Conservation (phyloP, 35 echinoderm and acorn worm species). For the Ophiothrix spiculata region DNA sequence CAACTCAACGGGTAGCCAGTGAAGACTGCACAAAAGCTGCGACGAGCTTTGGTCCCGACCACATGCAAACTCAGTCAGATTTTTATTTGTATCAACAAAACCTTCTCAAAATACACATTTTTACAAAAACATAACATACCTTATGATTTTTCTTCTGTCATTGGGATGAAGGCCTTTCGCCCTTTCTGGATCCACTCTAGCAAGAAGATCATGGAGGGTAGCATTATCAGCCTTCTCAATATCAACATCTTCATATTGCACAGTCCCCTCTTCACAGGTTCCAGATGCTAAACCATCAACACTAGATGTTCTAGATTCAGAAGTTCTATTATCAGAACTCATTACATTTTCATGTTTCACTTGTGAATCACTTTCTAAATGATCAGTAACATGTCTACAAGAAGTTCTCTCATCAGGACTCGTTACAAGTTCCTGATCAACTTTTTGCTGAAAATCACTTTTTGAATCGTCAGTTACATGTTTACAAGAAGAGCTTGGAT, state of each 20-base stretch:
- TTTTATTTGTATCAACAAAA: too few relatives aligned
- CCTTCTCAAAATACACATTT: too few relatives aligned
- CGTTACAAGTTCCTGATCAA: too few relatives aligned
- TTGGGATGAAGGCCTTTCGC: slow-evolving; percentile 78
- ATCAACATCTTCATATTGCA: slow-evolving; percentile 28
- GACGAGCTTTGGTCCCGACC: too few relatives aligned
- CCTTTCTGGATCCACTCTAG: slow-evolving; percentile 64
- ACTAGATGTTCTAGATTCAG: background rate
- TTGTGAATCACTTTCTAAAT: background rate
- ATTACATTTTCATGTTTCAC: background rate
- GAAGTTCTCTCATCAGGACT: background rate
- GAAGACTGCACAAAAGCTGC: too few relatives aligned
- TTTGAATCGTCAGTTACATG: too few relatives aligned
- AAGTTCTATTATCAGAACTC: background rate
- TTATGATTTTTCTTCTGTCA: slow-evolving; percentile 85
- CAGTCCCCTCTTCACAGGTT: background rate
- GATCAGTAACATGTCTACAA: background rate
- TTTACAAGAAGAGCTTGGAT: too few relatives aligned
- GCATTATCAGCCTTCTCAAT: slow-evolving; percentile 44
- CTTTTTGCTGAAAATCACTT: too few relatives aligned
- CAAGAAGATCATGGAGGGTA: slow-evolving; percentile 49
- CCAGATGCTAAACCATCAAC: background rate
- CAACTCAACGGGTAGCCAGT: too few relatives aligned
- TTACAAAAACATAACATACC: too few relatives aligned
- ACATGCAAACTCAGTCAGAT: too few relatives aligned